Percentiles rank a stretch among this genome's conserved stretches.
These are phyloP conservation scores for Sarcophaga carnaria DNA, from an alignment of 2,888 invertebrate genomes.

Conservation along the genomic window DNA sequence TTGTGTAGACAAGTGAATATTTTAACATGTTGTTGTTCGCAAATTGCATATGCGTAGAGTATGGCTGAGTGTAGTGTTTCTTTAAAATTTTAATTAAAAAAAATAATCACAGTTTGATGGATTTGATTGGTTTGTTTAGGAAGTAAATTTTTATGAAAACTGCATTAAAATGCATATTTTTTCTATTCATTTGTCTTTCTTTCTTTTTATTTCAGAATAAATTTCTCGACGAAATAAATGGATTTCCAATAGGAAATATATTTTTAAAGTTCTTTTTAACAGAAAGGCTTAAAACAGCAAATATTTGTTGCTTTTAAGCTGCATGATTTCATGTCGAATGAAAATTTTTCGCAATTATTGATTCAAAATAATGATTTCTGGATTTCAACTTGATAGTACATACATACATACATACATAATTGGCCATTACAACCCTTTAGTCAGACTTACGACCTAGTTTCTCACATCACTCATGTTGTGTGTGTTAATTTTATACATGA, in stretches of 20 bases:
- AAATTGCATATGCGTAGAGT: background rate
- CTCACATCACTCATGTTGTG: too few relatives aligned
- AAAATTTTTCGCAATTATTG: too few relatives aligned
- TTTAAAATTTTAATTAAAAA: slow-evolving; percentile 25
- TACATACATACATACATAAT: too few relatives aligned
- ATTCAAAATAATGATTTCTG: too few relatives aligned
- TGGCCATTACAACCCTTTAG: too few relatives aligned
- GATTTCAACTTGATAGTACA: too few relatives aligned
- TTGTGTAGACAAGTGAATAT: slow-evolving; percentile 53
- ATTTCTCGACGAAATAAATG: background rate
- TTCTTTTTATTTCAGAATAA: too few relatives aligned
- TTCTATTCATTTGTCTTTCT: background rate
- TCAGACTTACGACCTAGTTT: too few relatives aligned
- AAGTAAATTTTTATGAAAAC: slow-evolving; percentile 32
- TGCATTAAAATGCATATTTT: slow-evolving; percentile 21
- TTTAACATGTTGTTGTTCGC: slow-evolving; percentile 41
- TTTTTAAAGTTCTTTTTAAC: background rate
- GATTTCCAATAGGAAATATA: slow-evolving; percentile 35
- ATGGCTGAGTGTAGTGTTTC: background rate
- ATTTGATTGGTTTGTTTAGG: slow-evolving; percentile 45
- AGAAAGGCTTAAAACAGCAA: too few relatives aligned
- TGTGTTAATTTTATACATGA: too few relatives aligned
- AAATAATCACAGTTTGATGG: background rate
- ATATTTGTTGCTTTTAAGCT: too few relatives aligned
- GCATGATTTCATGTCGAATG: too few relatives aligned